These are phyloP conservation scores for Cynaeus angustus DNA, from an alignment of 2,888 invertebrate genomes.

Conservation along the genomic window DNA sequence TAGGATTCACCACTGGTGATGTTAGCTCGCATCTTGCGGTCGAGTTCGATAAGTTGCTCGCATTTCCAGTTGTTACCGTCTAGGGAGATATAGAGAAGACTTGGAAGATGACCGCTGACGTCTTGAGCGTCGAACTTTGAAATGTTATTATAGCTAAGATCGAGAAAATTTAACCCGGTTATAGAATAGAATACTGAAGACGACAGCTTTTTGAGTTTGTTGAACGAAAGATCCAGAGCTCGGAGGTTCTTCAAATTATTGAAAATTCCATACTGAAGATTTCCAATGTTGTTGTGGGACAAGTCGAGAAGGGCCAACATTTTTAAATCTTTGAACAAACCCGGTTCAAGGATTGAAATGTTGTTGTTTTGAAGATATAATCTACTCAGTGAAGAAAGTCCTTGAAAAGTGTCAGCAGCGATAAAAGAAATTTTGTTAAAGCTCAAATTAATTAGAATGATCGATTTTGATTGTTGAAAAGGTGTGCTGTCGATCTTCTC, in stretches of 20 bases:
- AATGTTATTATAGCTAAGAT: no score
- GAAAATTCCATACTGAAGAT: conserved; percentile 1
- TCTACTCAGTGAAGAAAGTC: not conserved
- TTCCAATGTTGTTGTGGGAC: not conserved
- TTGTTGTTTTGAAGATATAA: not conserved
- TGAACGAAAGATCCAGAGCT: not conserved
- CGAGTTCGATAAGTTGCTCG: not conserved
- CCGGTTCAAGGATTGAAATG: not conserved
- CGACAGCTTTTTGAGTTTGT: not conserved
- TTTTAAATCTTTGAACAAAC: not conserved
- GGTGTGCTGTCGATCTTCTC: not conserved
- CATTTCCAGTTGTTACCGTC: conserved; percentile 1
- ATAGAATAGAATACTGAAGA: no score
- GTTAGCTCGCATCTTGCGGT: not conserved
- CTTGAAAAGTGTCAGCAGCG: not conserved
- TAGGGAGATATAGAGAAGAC: not conserved
- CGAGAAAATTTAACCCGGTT: no score
- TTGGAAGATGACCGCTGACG: not conserved
- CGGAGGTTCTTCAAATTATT: not conserved
- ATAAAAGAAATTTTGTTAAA: not conserved
- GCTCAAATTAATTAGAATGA: not conserved
- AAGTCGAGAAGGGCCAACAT: not conserved
- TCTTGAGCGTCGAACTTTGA: not conserved
- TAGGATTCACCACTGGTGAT: not conserved
- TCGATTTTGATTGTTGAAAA: not conserved